Evolutionary conservation across 2,888 invertebrate species (phyloP), one percentile per base, ranked within the genome.

Genomic region (Plagodis dolabraria): DNA sequence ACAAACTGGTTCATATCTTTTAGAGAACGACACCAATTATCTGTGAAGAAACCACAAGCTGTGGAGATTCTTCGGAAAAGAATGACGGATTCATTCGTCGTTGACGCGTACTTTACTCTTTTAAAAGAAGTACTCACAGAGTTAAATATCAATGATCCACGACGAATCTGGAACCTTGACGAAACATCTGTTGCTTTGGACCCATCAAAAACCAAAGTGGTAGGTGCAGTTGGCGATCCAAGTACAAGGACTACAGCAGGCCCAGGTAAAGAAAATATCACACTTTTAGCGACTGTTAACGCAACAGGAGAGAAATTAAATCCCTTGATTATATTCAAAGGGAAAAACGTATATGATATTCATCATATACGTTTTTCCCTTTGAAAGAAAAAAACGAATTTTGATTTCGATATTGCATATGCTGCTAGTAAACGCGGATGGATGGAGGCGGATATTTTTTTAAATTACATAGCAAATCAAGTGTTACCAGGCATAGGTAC

Each of bases 391-490:
- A 35, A 35, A 35, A 35, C 35, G 5, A 35, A 35, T 35, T 35
- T 35, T 35, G 35, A 35, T 35, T 35, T 35, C 35, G 35, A 35
- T 5, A 35, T 35, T 7, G 35, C 35, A 35, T 35, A 35, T 35
- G 35, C 35, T 35, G 35, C 35, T 35, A 35, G 35, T 35, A 35
- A 35, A 35, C 35, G 35, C 35, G 79, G 83, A 0, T 77, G 76
- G 78, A 80, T 75, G 74, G 75, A 75, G 33, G 69, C 68, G 38
- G 66, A 68, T 11, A 76, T 78, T 7, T 83, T 80, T 57, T 53
- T n/a, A 5, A 35, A 35, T 7, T 35, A 35, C 35, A 35, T 35
- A 7, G 35, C 35, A 35, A 35, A 35, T 35, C 35, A 35, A 35
- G 35, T 35, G 35, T 7, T 35, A 35, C 35, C 35, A 7, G 35